Percentiles rank a stretch among this genome's conserved stretches.
Evolutionary conservation across 2,888 invertebrate genomes (phyloP).

Genomic region (Chrysolina americana): DNA sequence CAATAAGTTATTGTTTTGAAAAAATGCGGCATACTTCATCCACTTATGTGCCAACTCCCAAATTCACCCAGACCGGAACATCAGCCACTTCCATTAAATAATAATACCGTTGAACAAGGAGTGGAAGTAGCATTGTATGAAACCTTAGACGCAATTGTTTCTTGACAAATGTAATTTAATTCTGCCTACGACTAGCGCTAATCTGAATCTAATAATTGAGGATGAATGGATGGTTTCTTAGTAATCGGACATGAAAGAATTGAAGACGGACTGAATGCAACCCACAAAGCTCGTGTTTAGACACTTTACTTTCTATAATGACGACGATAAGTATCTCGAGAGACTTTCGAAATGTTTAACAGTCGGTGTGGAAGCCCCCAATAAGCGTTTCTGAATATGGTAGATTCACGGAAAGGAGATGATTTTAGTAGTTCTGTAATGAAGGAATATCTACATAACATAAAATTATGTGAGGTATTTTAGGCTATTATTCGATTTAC

Average conservation of each 20-base stretch:
- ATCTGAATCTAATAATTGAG: slow-evolving; percentile 29
- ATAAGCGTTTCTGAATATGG: not conserved
- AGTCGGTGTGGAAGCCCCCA: not conserved
- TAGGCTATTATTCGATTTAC: too few species aligned
- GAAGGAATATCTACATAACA: not conserved
- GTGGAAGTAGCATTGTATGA: slow-evolving; percentile 33
- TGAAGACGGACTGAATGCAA: not conserved
- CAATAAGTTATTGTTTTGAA: too few species aligned
- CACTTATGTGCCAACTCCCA: not conserved
- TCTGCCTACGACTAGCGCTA: slow-evolving; percentile 30
- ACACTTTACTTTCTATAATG: slow-evolving; percentile 8
- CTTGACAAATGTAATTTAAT: slow-evolving; percentile 38
- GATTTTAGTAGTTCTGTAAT: not conserved
- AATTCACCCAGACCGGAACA: not conserved
- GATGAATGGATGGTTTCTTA: slow-evolving; percentile 26
- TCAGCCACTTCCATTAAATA: slow-evolving; percentile 29
- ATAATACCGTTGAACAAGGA: slow-evolving; percentile 31
- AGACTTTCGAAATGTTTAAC: not conserved
- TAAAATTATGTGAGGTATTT: not conserved
- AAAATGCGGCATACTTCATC: too few species aligned
- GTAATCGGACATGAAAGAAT: slow-evolving; percentile 31
- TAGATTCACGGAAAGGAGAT: not conserved
- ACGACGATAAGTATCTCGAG: not conserved
- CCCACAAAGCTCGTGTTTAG: not conserved
- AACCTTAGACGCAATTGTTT: slow-evolving; percentile 38